These are phyloP conservation scores for Eupithecia tripunctaria DNA, from an alignment of 2,888 invertebrate genomes.

Conservation along the genomic window DNA sequence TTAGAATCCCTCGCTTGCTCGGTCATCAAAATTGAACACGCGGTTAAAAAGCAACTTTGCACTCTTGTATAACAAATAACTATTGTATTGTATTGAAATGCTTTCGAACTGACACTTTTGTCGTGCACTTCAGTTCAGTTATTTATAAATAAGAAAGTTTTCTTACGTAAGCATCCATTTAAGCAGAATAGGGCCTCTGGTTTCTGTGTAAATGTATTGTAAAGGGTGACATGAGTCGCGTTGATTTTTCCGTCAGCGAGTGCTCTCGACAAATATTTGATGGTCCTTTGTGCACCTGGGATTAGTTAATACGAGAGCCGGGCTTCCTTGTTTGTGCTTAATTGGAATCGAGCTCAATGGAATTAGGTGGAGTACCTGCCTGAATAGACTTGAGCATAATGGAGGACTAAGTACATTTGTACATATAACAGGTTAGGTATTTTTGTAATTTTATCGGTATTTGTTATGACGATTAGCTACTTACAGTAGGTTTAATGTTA, in stretches of 20 bases:
- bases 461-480: too few species aligned
- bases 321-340: conserved; percentile 12
- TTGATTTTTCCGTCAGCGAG: conserved; percentile 47
- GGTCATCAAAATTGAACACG: too few species aligned
- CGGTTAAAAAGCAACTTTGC: too few species aligned
- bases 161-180: background rate
- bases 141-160: too few species aligned
- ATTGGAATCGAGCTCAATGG: conserved; percentile 10
- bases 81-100: too few species aligned
- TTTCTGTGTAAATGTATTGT: conserved; percentile 13
- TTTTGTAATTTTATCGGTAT: too few species aligned
- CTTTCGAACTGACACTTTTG: too few species aligned
- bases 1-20: too few species aligned
- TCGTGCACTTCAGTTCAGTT: too few species aligned
- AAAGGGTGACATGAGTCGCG: conserved; percentile 51
- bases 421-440: background rate
- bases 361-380: conserved; percentile 1
- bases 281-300: conserved; percentile 20
- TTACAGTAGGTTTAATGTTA: too few species aligned
- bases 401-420: background rate
- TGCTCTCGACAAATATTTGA: conserved; percentile 40
- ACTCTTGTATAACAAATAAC: too few species aligned
- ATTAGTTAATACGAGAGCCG: conserved; percentile 24
- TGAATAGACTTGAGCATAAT: background rate
- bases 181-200: background rate